Evolutionary conservation across 2,888 invertebrate species (phyloP).

Genomic region (Oscheius sp.): DNA sequence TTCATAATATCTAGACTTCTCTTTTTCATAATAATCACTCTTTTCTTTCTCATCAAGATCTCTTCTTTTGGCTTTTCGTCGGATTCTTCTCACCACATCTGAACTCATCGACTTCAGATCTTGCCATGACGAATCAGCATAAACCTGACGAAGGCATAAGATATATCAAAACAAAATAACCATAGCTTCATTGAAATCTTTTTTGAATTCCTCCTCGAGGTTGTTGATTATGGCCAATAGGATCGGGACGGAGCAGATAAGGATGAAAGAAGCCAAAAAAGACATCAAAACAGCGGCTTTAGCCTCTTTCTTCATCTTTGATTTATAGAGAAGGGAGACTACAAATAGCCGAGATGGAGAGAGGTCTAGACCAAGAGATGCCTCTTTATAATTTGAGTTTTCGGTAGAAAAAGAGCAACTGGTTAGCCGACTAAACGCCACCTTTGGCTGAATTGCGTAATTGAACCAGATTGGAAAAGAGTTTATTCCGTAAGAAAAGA

Average conservation of each 20-base stretch:
- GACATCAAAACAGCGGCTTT: constrained; percentile 1
- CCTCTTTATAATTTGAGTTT: background rate
- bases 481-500: background rate
- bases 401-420: background rate
- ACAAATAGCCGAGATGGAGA: too few relatives aligned
- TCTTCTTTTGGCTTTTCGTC: constrained; percentile 4
- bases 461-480: background rate
- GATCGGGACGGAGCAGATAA: background rate
- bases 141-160: background rate
- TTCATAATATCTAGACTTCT: background rate
- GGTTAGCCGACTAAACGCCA: background rate
- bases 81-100: background rate
- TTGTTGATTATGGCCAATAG: background rate
- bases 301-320: background rate
- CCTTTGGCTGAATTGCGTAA: background rate
- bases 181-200: constrained; percentile 3
- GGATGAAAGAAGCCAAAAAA: background rate
- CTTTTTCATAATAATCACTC: constrained; percentile 6
- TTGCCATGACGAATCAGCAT: constrained; percentile 24
- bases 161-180: background rate
- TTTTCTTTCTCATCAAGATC: background rate
- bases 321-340: too few relatives aligned
- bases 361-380: background rate
- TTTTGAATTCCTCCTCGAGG: background rate
- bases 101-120: constrained; percentile 5